phyloP scores from a whole-genome alignment of 2,797 vertebrate genomes.

The Phoebastria nigripes region DNA sequence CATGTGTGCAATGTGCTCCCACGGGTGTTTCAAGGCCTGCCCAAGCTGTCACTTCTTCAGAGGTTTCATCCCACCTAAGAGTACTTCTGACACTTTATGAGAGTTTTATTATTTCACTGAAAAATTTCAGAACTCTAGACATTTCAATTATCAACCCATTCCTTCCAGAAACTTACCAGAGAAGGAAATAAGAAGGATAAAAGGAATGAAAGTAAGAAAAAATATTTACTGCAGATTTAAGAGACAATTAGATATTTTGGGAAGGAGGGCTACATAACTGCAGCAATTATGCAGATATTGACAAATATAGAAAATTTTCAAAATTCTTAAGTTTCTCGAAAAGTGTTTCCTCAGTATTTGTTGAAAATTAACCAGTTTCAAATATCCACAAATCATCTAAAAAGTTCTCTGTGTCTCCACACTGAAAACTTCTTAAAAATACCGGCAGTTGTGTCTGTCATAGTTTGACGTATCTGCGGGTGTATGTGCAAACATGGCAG shows the following conservation, averaged over 20 bases:
- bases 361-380: neutral
- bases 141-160: neutral
- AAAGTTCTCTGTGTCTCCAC: neutral
- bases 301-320: neutral
- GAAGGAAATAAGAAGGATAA: neutral
- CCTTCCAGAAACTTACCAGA: neutral
- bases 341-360: neutral
- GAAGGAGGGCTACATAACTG: neutral
- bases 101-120: neutral
- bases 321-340: neutral
- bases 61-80: neutral
- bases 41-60: neutral
- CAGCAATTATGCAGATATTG: neutral
- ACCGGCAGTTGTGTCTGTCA: neutral
- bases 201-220: neutral
- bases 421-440: neutral
- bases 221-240: neutral
- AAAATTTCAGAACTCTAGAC: neutral
- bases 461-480: fast-evolving
- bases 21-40: neutral
- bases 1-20: neutral
- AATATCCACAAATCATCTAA: neutral
- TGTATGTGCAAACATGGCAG: neutral
- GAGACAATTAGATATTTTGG: neutral
- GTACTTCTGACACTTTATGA: neutral